These are phyloP conservation scores for Brachionus paranguensis DNA, from an alignment of 1,140 invertebrate genomes.

Conservation along the genomic window DNA sequence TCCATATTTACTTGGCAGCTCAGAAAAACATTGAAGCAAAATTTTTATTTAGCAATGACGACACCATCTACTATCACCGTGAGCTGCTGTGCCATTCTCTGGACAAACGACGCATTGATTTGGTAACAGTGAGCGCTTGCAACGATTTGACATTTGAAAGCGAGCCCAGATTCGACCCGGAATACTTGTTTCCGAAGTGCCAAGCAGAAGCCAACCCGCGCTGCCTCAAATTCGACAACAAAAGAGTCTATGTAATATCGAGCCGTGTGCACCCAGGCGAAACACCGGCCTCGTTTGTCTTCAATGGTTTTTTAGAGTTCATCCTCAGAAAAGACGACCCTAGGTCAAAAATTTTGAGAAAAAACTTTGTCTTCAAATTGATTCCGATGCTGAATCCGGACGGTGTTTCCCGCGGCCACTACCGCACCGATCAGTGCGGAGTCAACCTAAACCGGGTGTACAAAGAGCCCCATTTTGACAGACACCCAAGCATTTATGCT, in stretches of 20 bases:
- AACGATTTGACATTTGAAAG: slow-evolving; percentile 63
- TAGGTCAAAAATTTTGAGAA: slow-evolving; percentile 48
- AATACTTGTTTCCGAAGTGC: slow-evolving; percentile 68
- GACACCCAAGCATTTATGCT: slow-evolving; percentile 56
- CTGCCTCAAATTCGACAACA: slow-evolving; percentile 40
- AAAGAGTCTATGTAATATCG: slow-evolving; percentile 53
- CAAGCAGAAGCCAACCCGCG: slow-evolving; percentile 43
- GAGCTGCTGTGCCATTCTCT: slow-evolving; percentile 68
- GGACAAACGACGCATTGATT: slow-evolving; percentile 51
- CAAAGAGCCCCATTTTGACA: slow-evolving; percentile 49
- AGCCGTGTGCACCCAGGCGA: slow-evolving; percentile 57
- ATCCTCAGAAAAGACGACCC: slow-evolving; percentile 52
- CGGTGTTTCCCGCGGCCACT: slow-evolving; percentile 79
- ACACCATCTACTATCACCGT: slow-evolving; percentile 77
- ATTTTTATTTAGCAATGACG: slow-evolving; percentile 44
- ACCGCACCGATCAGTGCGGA: slow-evolving; percentile 73
- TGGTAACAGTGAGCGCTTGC: slow-evolving; percentile 61
- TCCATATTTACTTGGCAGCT: too few species aligned
- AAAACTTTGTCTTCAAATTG: slow-evolving; percentile 83
- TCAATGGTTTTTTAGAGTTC: slow-evolving; percentile 56
- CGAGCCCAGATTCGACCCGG: slow-evolving; percentile 58
- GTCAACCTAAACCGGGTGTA: slow-evolving; percentile 56
- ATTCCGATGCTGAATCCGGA: slow-evolving; percentile 89
- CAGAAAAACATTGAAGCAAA: too few species aligned
- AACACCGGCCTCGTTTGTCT: slow-evolving; percentile 55